Evolutionary conservation across 1,140 invertebrate species (phyloP), one percentile per base, ranked within the genome.

Genomic region (Amyelois transitella): DNA sequence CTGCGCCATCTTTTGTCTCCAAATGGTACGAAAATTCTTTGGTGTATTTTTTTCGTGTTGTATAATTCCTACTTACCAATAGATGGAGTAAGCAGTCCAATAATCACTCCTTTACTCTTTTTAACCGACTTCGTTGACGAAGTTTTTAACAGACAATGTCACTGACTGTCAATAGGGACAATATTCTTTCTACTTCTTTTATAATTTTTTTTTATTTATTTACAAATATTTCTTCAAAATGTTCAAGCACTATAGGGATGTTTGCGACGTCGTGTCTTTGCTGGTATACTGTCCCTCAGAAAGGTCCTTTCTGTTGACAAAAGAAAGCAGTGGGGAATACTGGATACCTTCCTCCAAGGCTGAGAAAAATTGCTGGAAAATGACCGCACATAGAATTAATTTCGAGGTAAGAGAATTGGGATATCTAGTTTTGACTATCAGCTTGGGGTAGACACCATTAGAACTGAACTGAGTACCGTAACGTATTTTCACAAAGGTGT

Each of bases 351-450:
- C 70, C 8, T 66, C 64, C 25, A 82, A 69, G 59, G 60, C 66
- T 12, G 73, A 80, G 19, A 78, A 77, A 28, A 74, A 74, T 21
- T 75, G 72, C 43, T 82, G 79, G 79, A 80, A 78, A 61, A 55
- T 58, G 12, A 74, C 79, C 0, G 79, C 77, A 1, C 61, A 77
- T 57, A 80, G 75, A 50, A 72, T 82, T 20, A 60, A 77, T 62
- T 77, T 68, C 56, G 75, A 82, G 66, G 79, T 38, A 14, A 38
- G 17, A 1, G 12, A n/a, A n/a, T 12, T 3, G 2, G 7, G 2
- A 0, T 1, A 2, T 4, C 17, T 4, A 38, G 32, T 12, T 24
- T 3, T 24, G 8, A 3, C 8, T 3, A 24, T 3, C 8, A 24
- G 4, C 3, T 3, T 24, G 22, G 22, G 4, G 22, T 8, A 3